Percentiles rank a stretch among this genome's conserved stretches.
These are phyloP conservation scores for Scelioninae gen. 1 DNA, from an alignment of 2,888 invertebrate species.

Conservation along the genomic window DNA sequence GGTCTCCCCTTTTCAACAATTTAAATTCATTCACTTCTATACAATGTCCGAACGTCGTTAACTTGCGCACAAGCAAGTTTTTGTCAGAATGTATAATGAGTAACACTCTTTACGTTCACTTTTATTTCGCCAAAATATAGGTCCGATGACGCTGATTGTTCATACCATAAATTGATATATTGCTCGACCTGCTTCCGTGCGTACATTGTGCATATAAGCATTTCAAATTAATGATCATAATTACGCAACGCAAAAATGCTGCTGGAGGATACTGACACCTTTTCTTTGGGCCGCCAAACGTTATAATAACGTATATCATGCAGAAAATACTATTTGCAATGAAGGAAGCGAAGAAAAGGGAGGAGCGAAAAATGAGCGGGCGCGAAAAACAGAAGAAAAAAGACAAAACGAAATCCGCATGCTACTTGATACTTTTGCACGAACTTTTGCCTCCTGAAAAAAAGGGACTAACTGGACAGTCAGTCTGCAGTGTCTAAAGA, in stretches of 20 bases:
- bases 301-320: constrained; percentile 49
- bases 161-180: constrained; percentile 47
- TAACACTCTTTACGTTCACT: background rate
- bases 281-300: constrained; percentile 13
- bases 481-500: constrained; percentile 60
- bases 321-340: constrained; percentile 30
- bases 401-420: constrained; percentile 53
- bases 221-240: constrained; percentile 35
- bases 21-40: too few species aligned
- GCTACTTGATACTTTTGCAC: constrained; percentile 68
- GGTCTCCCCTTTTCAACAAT: too few species aligned
- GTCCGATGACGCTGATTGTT: constrained; percentile 38
- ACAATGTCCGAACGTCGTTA: too few species aligned
- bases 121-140: constrained; percentile 24
- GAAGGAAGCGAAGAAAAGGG: constrained; percentile 21
- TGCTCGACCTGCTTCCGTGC: constrained; percentile 22
- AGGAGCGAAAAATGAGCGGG: constrained; percentile 34
- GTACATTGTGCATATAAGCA: constrained; percentile 19
- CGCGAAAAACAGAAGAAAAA: constrained; percentile 49
- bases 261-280: constrained; percentile 54
- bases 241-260: constrained; percentile 37
- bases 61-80: too few species aligned
- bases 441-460: constrained; percentile 59
- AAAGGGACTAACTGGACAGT: constrained; percentile 66
- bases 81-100: background rate